Percentiles rank a stretch among this genome's conserved stretches.
phyloP scores from a whole-genome alignment of 2,797 vertebrate genomes.

The Gymnothorax javanicus region DNA sequence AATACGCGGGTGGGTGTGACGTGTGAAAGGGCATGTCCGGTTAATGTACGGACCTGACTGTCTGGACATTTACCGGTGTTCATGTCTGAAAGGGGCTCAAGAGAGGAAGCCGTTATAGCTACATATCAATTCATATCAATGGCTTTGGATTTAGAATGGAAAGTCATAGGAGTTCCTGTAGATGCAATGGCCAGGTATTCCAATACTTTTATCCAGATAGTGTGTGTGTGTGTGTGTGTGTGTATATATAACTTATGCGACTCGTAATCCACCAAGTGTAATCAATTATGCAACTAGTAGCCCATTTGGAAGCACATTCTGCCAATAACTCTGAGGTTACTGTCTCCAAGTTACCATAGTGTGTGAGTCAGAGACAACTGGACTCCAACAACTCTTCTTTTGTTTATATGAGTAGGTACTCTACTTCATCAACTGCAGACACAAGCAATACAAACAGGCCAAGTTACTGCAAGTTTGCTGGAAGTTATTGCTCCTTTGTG shows the following conservation, averaged over 20 bases:
- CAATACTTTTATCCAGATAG: too few relatives aligned
- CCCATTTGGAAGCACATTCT: background rate
- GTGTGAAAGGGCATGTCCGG: too few relatives aligned
- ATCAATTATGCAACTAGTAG: background rate
- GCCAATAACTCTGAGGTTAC: background rate
- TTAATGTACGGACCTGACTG: too few relatives aligned
- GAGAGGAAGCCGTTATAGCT: too few relatives aligned
- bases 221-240: background rate
- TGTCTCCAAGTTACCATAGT: background rate
- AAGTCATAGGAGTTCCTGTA: too few relatives aligned
- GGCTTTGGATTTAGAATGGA: too few relatives aligned
- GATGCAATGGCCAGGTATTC: too few relatives aligned
- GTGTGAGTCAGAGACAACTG: background rate
- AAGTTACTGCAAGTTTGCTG: background rate
- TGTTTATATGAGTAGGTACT: background rate
- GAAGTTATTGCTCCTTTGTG: background rate
- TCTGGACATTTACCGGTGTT: too few relatives aligned
- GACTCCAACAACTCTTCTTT: background rate
- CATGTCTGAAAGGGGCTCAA: too few relatives aligned
- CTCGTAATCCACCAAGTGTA: background rate
- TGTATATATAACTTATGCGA: background rate
- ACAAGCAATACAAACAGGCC: background rate
- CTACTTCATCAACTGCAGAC: background rate
- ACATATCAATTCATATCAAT: too few relatives aligned
- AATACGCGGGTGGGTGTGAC: too few relatives aligned